Conservation (phyloP, 2,797 vertebrate species). For the Psittacula derbiana region DNA sequence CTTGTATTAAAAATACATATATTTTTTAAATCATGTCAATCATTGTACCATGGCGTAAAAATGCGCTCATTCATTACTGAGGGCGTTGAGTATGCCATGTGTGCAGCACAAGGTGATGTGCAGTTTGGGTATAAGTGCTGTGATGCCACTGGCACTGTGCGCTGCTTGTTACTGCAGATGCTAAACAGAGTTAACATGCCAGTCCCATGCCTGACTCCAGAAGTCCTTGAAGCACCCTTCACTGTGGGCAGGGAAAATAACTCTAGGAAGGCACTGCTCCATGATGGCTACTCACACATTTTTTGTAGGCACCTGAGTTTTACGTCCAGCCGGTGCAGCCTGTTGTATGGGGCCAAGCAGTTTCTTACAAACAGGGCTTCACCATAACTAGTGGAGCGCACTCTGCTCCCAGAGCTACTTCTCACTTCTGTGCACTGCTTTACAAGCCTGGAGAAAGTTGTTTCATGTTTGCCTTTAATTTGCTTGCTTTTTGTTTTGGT, state of each 20-base stretch:
- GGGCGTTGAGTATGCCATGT: accelerated
- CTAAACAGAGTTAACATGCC: accelerated
- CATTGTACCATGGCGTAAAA: background rate
- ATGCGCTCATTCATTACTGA: accelerated
- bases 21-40: background rate
- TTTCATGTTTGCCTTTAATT: background rate
- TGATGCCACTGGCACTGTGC: background rate
- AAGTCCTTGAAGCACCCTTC: background rate
- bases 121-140: background rate
- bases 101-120: background rate
- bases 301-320: background rate
- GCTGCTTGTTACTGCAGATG: accelerated
- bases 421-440: background rate
- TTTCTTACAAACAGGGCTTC: background rate
- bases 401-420: background rate
- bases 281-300: background rate
- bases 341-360: background rate
- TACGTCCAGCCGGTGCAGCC: background rate
- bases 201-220: background rate
- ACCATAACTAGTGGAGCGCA: background rate
- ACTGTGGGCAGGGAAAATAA: background rate
- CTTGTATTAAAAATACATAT: background rate
- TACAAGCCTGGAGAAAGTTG: background rate
- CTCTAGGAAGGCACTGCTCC: background rate
- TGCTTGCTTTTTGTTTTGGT: background rate